Conservation (phyloP, 2,113 vertebrate genomes). For the Platycercus adscitus region DNA sequence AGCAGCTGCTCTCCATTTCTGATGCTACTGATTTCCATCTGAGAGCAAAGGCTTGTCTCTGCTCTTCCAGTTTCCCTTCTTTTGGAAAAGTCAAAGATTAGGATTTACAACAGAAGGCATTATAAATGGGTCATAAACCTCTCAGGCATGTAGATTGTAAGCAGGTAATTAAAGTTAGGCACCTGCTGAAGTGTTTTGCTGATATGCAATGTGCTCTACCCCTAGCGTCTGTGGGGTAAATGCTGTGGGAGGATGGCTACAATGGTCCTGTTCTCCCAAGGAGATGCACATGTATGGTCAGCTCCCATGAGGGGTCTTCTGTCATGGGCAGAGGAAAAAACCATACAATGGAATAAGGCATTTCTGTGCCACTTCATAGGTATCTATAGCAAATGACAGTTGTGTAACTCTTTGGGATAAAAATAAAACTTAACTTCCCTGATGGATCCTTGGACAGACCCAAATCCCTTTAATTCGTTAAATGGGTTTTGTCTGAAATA, state of each 20-base stretch:
- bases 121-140: conserved; percentile 17
- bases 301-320: background rate
- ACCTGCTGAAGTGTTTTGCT: background rate
- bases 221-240: background rate
- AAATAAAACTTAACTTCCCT: background rate
- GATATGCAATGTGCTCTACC: background rate
- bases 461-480: background rate
- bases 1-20: background rate
- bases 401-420: accelerated
- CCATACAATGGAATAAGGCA: background rate
- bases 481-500: background rate
- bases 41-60: background rate
- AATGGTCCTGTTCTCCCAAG: accelerated
- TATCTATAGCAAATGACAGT: accelerated
- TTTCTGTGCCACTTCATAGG: accelerated
- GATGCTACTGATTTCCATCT: background rate
- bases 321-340: background rate
- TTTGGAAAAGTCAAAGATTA: background rate
- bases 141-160: conserved; percentile 5
- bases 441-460: background rate
- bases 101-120: conserved; percentile 19
- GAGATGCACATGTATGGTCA: accelerated
- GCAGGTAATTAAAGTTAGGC: conserved; percentile 31
- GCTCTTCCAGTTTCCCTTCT: background rate
- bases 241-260: background rate